These are phyloP conservation scores for Luidia sarsii DNA, from an alignment of 53 echinoderm and acorn worm genomes.

Conservation along the genomic window DNA sequence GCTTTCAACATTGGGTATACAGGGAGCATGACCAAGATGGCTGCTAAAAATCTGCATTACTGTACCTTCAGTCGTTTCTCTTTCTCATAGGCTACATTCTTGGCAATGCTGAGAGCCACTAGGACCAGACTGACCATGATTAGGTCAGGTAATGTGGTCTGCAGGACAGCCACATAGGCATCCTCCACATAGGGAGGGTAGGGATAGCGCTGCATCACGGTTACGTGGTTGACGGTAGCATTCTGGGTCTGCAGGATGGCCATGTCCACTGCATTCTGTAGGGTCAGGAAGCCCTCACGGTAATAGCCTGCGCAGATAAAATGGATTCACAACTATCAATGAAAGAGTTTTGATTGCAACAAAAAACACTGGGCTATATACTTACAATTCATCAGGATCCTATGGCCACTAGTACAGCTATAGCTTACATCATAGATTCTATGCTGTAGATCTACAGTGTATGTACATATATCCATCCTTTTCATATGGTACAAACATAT, in stretches of 20 bases:
- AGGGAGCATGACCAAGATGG: too few species aligned
- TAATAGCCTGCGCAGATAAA: constrained; percentile 61
- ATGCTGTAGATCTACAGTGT: too few species aligned
- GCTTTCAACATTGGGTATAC: too few species aligned
- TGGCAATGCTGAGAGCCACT: constrained; percentile 64
- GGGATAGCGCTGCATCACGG: constrained; percentile 73
- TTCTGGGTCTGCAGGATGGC: constrained; percentile 64
- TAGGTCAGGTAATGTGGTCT: constrained; percentile 67
- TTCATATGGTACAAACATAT: too few species aligned
- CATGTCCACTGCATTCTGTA: constrained; percentile 73
- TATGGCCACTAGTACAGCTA: too few species aligned
- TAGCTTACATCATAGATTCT: too few species aligned
- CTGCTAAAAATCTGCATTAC: too few species aligned
- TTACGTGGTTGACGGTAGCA: constrained; percentile 23
- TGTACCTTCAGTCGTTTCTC: constrained; percentile 81
- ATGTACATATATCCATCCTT: too few species aligned
- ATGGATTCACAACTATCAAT: too few species aligned
- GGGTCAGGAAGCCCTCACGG: constrained; percentile 71
- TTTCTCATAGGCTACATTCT: constrained; percentile 78
- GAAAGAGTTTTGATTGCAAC: too few species aligned
- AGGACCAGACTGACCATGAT: constrained; percentile 77
- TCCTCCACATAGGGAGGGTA: constrained; percentile 90
- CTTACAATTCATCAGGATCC: too few species aligned
- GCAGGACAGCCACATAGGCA: constrained; percentile 64
- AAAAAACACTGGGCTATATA: too few species aligned